Conservation (phyloP, 2,797 vertebrate species). For the Ceyx erithaca region DNA sequence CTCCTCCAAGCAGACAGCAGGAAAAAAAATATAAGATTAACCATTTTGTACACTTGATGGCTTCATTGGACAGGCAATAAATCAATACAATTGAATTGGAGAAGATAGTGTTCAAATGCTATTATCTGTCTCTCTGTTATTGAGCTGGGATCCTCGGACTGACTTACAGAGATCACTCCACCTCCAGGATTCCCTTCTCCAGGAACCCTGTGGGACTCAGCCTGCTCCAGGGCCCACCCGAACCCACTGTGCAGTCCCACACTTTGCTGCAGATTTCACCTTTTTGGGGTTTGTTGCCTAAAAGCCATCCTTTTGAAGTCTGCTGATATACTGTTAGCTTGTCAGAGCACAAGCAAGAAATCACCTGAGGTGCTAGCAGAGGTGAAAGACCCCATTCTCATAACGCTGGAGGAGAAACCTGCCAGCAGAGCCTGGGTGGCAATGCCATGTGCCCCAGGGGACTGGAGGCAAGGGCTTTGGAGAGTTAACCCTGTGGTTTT, state of each 20-base stretch:
- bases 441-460: fast-evolving
- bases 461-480: background rate
- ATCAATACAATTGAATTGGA: conserved; percentile 74
- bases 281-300: background rate
- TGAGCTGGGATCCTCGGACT: conserved; percentile 61
- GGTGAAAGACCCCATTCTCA: background rate
- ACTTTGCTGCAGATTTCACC: background rate
- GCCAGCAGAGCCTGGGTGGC: background rate
- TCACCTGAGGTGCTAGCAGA: fast-evolving
- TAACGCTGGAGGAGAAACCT: background rate
- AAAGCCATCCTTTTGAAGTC: background rate
- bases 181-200: conserved; percentile 12
- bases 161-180: conserved; percentile 32
- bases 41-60: conserved; percentile 69
- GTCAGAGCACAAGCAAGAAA: background rate
- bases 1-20: conserved; percentile 39
- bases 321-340: background rate
- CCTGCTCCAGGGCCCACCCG: background rate
- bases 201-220: background rate
- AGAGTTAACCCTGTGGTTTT: background rate
- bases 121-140: conserved; percentile 64
- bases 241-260: background rate
- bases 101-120: conserved; percentile 71
- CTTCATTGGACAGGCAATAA: conserved; percentile 73
- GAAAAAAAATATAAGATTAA: conserved; percentile 59